These are phyloP conservation scores for Pelobates fuscus DNA, from an alignment of 2,113 vertebrate genomes.

Conservation along the genomic window DNA sequence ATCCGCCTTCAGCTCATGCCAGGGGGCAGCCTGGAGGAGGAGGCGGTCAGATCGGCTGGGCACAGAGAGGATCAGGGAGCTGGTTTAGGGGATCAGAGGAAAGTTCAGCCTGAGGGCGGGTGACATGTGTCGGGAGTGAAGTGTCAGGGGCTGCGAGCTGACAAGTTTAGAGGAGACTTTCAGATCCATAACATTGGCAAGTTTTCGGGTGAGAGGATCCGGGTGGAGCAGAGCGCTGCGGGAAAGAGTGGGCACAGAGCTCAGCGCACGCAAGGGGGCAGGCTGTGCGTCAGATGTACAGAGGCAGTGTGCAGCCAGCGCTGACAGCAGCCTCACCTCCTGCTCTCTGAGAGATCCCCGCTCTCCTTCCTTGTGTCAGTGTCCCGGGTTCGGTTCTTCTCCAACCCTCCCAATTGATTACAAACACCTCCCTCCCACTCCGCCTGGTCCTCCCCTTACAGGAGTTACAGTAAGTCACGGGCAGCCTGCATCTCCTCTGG, in stretches of 20 bases:
- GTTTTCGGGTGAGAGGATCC: background rate
- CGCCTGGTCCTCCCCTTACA: slow-evolving; percentile 3
- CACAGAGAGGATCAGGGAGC: too few relatives aligned
- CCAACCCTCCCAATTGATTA: background rate
- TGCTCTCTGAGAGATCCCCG: background rate
- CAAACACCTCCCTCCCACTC: background rate
- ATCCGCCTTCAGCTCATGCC: slow-evolving; percentile 26
- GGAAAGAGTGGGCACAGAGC: background rate
- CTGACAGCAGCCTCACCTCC: background rate
- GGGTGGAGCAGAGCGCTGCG: background rate
- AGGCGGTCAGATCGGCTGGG: too few relatives aligned
- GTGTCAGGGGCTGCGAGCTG: background rate
- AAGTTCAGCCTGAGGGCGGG: background rate
- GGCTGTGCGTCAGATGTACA: too few relatives aligned
- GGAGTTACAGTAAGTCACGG: background rate
- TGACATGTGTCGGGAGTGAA: background rate
- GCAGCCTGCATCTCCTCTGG: background rate
- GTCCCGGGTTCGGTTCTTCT: background rate
- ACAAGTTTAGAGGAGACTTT: background rate
- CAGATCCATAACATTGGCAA: slow-evolving; percentile 19
- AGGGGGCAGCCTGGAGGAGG: background rate
- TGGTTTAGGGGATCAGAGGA: background rate
- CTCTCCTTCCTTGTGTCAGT: background rate
- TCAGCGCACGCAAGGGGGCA: too few relatives aligned
- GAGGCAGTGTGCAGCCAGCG: too few relatives aligned